Base-by-base conservation (phyloP, 2,888 invertebrate genomes). In the Zygaena filipendulae region DNA sequence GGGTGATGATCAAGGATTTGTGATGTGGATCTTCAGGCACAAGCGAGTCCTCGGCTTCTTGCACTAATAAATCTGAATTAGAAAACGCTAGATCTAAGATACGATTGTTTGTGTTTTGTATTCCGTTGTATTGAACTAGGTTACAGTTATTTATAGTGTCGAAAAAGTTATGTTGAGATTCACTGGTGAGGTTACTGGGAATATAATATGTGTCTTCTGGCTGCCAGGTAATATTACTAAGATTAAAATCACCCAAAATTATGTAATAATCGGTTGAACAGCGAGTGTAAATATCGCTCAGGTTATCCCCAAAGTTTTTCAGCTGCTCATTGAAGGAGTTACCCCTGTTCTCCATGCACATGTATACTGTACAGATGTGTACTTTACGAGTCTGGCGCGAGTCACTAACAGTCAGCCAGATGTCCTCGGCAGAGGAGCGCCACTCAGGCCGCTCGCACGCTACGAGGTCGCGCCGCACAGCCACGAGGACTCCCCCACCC, bases 401-500 rank as follows among this genome's bases (percentile, higher is more conserved):
- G 3, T 27, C 1, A 11, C 19, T 16, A 6, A 32, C 16, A 3
- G 31, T 32, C 3, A 30, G 12, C 32, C 35, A 35, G 4, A 35
- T 9, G 13, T 32, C 35, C 20, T 35, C 35, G 7, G 35, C 27
- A 10, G 13, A 16, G 2, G 36, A 36, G 11, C 16, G 21, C 27
- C 27, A 36, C 7, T 23, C 23, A 9, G 12, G 22, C 4, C 19
- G 30, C 8, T 10, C 7, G 9, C 27, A 19, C n/a, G 13, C 23
- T 8, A 21, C 7, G 3, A 29, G 22, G 4, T 29, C 29, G 4
- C 25, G 16, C 4, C 25, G 30, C 7, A 29, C 26, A 7, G 36
- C 26, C n/a, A 36, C 28, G n/a, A 36, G 28, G n/a, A 36, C 30
- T 3, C 27, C 35, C 1, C 36, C 36, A 6, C 33, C 36, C 9